Conservation (phyloP, 2,797 vertebrate genomes). For the Pipistrellus pipistrellus region DNA sequence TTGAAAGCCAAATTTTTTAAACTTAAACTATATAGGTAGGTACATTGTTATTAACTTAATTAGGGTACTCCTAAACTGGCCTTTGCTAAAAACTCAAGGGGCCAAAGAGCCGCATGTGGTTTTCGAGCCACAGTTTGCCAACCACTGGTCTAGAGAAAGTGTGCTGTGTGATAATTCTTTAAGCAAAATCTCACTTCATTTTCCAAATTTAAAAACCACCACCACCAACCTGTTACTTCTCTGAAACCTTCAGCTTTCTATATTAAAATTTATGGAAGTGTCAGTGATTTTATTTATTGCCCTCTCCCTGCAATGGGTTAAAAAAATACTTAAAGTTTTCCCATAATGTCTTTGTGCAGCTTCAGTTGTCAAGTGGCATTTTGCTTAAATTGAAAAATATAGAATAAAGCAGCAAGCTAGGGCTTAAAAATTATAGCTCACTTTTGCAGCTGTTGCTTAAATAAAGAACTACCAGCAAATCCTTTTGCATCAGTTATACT, state of each 20-base stretch:
- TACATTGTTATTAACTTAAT: too few relatives aligned
- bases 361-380: slow-evolving; percentile 78
- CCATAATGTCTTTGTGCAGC: slow-evolving; percentile 5
- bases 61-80: too few relatives aligned
- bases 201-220: slow-evolving; percentile 51
- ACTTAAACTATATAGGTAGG: too few relatives aligned
- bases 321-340: slow-evolving; percentile 55
- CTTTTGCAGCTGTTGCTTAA: slow-evolving; percentile 85
- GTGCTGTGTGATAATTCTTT: slow-evolving; percentile 55
- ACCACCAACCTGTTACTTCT: slow-evolving; percentile 48
- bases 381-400: slow-evolving; percentile 78
- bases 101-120: too few relatives aligned
- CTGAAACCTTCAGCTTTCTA: slow-evolving; percentile 20
- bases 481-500: slow-evolving; percentile 81
- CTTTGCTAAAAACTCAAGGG: too few relatives aligned
- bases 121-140: too few relatives aligned
- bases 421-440: slow-evolving; percentile 80
- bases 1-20: too few relatives aligned
- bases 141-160: background rate
- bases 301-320: background rate
- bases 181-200: slow-evolving; percentile 45
- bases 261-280: slow-evolving; percentile 34
- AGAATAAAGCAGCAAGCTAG: slow-evolving; percentile 75
- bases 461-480: slow-evolving; percentile 84
- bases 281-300: slow-evolving; percentile 42